These are phyloP conservation scores for Napeogenes inachia DNA, from an alignment of 2,888 invertebrate genomes.

Conservation along the genomic window DNA sequence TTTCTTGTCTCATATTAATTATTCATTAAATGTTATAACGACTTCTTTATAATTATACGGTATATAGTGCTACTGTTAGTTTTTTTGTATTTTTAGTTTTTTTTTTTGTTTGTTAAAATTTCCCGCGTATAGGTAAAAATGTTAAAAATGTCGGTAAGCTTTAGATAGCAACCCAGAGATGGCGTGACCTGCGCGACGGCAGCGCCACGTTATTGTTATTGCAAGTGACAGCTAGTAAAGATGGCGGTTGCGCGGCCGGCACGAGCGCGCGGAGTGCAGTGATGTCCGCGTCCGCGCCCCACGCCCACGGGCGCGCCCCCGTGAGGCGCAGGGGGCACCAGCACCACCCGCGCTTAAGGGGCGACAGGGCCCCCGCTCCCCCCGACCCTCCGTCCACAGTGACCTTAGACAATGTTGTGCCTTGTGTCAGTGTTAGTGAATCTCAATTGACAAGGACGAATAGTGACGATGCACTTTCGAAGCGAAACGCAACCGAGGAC, in stretches of 20 bases:
- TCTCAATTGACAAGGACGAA: constrained; percentile 76
- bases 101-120: constrained; percentile 35
- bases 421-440: constrained; percentile 77
- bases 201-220: constrained; percentile 57
- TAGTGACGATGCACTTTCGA: constrained; percentile 77
- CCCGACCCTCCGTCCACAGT: constrained; percentile 64
- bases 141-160: constrained; percentile 51
- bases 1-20: not conserved
- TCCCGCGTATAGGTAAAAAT: constrained; percentile 43
- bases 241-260: constrained; percentile 77
- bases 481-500: constrained; percentile 62
- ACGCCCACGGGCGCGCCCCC: constrained; percentile 78
- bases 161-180: constrained; percentile 51
- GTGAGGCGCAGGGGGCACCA: constrained; percentile 84
- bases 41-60: not conserved
- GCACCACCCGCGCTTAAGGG: constrained; percentile 84
- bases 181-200: constrained; percentile 55
- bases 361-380: constrained; percentile 76
- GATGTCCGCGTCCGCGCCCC: constrained; percentile 79
- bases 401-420: constrained; percentile 73
- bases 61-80: not conserved
- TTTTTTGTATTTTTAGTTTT: not conserved
- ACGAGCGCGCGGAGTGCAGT: constrained; percentile 64
- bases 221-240: constrained; percentile 67
- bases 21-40: not conserved